Percentiles rank a stretch among this genome's conserved stretches.
Conservation (phyloP, 2,888 invertebrate genomes). For the Dolichopus griseipennis region DNA sequence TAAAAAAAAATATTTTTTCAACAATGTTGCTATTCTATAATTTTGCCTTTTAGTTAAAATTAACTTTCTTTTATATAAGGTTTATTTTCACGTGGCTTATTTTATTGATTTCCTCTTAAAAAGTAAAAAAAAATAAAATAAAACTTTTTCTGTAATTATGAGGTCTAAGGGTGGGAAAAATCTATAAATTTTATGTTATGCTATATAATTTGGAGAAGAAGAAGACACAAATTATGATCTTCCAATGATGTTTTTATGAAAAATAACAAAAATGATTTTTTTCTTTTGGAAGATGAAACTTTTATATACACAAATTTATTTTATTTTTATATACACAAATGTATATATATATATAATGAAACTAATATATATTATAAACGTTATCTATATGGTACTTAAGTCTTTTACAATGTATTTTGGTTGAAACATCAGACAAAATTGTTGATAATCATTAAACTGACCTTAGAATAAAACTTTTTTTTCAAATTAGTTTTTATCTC, state of each 20-base stretch:
- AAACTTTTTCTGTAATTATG: not conserved
- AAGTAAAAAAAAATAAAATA: too few relatives aligned
- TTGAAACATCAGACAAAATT: not conserved
- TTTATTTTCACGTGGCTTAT: not conserved
- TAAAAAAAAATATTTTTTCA: not conserved
- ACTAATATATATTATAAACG: too few relatives aligned
- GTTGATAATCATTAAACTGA: not conserved
- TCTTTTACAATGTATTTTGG: not conserved
- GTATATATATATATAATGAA: too few relatives aligned
- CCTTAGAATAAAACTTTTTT: not conserved
- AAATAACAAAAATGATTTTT: not conserved
- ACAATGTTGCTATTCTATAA: not conserved
- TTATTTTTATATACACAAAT: too few relatives aligned
- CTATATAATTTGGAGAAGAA: not conserved
- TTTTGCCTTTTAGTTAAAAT: too few relatives aligned
- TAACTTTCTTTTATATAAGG: not conserved
- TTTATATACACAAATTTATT: too few relatives aligned
- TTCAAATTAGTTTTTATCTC: too few relatives aligned
- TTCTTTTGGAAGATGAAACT: not conserved
- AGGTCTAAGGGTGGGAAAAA: slow-evolving; percentile 1
- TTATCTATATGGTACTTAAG: not conserved
- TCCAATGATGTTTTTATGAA: not conserved
- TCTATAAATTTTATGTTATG: slow-evolving; percentile 4
- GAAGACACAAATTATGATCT: not conserved
- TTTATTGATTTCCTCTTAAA: not conserved